Conservation (phyloP, 2,113 vertebrate species). For the Boulengeromyrus knoepffleri region DNA sequence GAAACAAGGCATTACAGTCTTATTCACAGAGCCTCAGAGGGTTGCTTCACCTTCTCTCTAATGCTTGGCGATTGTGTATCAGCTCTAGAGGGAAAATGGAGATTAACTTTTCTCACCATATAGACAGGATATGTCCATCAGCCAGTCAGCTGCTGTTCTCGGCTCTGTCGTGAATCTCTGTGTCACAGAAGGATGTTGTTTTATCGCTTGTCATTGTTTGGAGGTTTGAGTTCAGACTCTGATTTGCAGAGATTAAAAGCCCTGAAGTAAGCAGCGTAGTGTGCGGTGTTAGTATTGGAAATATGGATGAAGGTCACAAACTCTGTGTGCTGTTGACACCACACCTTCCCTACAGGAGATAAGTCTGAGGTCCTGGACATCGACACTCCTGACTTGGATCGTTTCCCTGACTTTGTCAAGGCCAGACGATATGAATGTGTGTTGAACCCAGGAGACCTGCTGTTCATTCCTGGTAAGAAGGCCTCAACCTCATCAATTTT, state of each 20-base stretch:
- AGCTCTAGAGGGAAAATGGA: not conserved
- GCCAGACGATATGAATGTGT: slow-evolving; percentile 75
- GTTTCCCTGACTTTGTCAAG: slow-evolving; percentile 82
- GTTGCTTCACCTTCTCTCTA: not conserved
- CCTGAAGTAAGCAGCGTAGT: not conserved
- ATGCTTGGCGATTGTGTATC: not conserved
- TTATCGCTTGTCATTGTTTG: not conserved
- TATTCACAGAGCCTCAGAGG: not conserved
- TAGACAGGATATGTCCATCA: not conserved
- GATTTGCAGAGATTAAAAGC: not conserved
- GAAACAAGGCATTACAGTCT: not conserved
- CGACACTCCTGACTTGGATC: slow-evolving; percentile 75
- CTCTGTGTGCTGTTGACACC: not conserved
- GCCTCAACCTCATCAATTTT: not conserved
- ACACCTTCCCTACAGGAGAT: slow-evolving; percentile 60
- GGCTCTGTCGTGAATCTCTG: not conserved
- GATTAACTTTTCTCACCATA: not conserved
- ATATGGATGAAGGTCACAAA: not conserved
- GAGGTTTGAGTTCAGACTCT: not conserved
- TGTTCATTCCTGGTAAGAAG: slow-evolving; percentile 85
- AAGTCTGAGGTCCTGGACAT: slow-evolving; percentile 89
- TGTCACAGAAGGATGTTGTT: not conserved
- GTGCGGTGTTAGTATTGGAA: not conserved
- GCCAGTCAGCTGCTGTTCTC: not conserved
- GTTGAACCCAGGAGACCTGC: slow-evolving; percentile 82